Evolutionary conservation across 2,888 invertebrate genomes (phyloP), one percentile per base, ranked within the genome.

Genomic region (Cephonodes hylas): DNA sequence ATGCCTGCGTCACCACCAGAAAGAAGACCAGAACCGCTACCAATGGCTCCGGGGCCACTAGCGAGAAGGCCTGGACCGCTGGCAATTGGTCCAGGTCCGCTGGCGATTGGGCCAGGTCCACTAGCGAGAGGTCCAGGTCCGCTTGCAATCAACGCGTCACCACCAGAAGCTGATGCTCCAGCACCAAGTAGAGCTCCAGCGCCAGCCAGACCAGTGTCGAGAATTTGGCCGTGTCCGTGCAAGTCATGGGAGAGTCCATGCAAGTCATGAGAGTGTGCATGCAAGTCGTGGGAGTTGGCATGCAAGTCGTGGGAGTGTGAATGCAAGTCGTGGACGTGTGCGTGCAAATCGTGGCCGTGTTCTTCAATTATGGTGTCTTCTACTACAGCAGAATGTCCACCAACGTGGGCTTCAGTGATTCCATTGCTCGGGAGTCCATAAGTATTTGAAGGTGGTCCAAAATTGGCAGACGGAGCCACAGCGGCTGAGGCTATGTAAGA

Each of bases 391-490:
- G 64, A 68, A 42, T 66, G 68, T 22, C 62, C 63, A 38, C 63
- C 62, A 10, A 66, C 42, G 48, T 58, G 60, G 2, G 70, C 67
- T 34, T 65, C 70, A 15, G 71, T 66, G 18, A 64, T 48, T n/a
- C 59, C 59, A 8, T 22, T 42, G 1, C 18, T 34, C 20, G 83
- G 78, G n/a, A 71, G 63, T n/a, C 84, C 91, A 64, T 91, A 91
- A 0, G 84, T 76, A 2, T 69, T 68, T 3, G 90, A 86, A 0
- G 91, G 90, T 5, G 84, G 63, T 10, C 91, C 90, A 44, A 85
- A 91, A 2, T 83, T 80, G 5, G 89, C 89, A 25, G 91, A 90
- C 1, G 91, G 89, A 3, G 91, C 82, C 59, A 73, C 71, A 46
- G 81, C 64, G 7, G 89, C 89, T 65, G 91, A 86, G 59, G 83